phyloP scores from a whole-genome alignment of 2,888 invertebrate genomes.

The Encarsia formosa region DNA sequence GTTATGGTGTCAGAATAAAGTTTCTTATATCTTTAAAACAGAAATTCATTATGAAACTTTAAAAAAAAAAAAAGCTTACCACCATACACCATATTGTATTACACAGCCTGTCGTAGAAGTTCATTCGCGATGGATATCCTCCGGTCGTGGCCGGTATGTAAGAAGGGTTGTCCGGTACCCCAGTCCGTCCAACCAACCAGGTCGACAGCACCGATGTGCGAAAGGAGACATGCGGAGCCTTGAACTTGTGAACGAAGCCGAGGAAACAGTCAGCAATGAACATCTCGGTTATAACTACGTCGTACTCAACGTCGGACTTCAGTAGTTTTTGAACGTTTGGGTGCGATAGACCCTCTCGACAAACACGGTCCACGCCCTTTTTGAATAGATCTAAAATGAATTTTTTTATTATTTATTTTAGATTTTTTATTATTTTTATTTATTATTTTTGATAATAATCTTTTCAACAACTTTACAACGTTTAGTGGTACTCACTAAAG shows the following conservation, averaged over 20 bases:
- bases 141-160: constrained; percentile 57
- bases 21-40: too few relatives aligned
- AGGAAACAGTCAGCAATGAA: constrained; percentile 71
- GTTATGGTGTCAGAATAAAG: too few relatives aligned
- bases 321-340: constrained; percentile 40
- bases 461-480: too few relatives aligned
- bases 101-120: constrained; percentile 48
- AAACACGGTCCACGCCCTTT: constrained; percentile 30
- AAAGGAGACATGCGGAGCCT: constrained; percentile 57
- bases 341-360: constrained; percentile 49
- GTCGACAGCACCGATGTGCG: constrained; percentile 52
- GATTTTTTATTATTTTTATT: too few relatives aligned
- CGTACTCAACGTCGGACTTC: constrained; percentile 49
- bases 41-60: too few relatives aligned
- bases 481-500: too few relatives aligned
- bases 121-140: constrained; percentile 52
- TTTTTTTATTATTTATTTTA: too few relatives aligned
- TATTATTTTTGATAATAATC: too few relatives aligned
- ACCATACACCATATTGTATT: too few relatives aligned
- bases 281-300: constrained; percentile 65
- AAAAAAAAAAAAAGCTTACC: too few relatives aligned
- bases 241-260: constrained; percentile 60
- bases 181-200: constrained; percentile 59
- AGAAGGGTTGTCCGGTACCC: constrained; percentile 59
- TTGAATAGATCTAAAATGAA: constrained; percentile 7